These are phyloP conservation scores for Neomicropteryx cornuta DNA, from an alignment of 1,140 invertebrate genomes.

Conservation along the genomic window DNA sequence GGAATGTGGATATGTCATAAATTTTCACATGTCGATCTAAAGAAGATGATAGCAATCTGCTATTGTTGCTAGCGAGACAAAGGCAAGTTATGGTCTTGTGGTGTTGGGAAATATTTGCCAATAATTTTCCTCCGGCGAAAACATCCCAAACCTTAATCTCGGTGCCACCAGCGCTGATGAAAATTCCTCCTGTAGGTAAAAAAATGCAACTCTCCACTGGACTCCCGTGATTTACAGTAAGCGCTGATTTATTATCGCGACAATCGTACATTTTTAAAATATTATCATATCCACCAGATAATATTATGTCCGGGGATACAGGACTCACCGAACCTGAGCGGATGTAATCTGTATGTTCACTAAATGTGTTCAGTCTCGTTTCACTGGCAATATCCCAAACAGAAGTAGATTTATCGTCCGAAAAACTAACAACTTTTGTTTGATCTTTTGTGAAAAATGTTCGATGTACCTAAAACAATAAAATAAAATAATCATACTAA, in stretches of 20 bases:
- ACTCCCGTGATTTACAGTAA: conserved; percentile 75
- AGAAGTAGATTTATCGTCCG: conserved; percentile 83
- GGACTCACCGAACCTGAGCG: conserved; percentile 71
- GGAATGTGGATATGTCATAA: conserved; percentile 79
- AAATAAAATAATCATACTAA: conserved; percentile 1
- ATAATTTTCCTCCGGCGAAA: conserved; percentile 69
- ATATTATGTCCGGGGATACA: conserved; percentile 59
- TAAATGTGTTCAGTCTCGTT: conserved; percentile 51
- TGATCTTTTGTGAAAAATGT: conserved; percentile 73
- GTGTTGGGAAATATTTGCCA: conserved; percentile 72
- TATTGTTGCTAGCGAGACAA: conserved; percentile 64
- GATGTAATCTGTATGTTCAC: conserved; percentile 71
- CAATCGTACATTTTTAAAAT: conserved; percentile 83
- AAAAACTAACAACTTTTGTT: conserved; percentile 75
- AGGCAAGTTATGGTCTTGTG: conserved; percentile 91
- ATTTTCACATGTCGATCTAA: conserved; percentile 92
- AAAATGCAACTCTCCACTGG: conserved; percentile 88
- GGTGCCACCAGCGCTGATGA: conserved; percentile 85
- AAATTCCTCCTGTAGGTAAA: conserved; percentile 79
- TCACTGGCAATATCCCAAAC: conserved; percentile 88
- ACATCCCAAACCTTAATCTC: conserved; percentile 92
- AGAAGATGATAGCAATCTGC: conserved; percentile 77
- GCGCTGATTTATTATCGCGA: conserved; percentile 55
- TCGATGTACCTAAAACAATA: conserved; percentile 55
- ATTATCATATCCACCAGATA: conserved; percentile 92